Evolutionary conservation across 2,113 vertebrate species (phyloP).

Genomic region (Mobula hypostoma): DNA sequence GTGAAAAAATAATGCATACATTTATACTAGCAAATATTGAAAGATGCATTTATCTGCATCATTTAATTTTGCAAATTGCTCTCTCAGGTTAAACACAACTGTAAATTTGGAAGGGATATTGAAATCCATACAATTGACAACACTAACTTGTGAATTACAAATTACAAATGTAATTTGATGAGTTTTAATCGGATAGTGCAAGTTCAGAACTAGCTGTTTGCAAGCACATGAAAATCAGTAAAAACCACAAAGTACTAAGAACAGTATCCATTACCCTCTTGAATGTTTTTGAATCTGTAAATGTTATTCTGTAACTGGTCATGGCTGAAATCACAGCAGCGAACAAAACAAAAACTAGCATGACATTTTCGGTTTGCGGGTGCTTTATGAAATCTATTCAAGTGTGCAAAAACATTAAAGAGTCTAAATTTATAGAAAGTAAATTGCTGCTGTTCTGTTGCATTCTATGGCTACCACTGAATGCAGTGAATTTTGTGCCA

Average conservation of each 20-base stretch:
- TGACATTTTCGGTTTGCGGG: neutral
- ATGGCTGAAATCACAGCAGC: slow-evolving; percentile 6
- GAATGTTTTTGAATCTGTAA: neutral
- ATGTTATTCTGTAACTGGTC: neutral
- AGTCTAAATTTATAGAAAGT: neutral
- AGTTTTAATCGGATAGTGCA: neutral
- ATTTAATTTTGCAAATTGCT: slow-evolving; percentile 66
- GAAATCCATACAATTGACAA: neutral
- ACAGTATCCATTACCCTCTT: neutral
- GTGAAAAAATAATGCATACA: slow-evolving; percentile 1
- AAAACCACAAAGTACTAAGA: neutral
- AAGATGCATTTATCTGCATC: slow-evolving; percentile 62
- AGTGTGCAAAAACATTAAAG: neutral
- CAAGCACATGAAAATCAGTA: neutral
- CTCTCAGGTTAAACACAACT: slow-evolving; percentile 44
- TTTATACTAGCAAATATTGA: slow-evolving; percentile 50
- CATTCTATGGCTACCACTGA: neutral
- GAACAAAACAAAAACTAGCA: neutral
- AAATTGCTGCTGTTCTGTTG: neutral
- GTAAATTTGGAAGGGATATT: neutral
- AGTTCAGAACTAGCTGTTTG: neutral
- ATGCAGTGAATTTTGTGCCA: neutral
- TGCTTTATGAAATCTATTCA: slow-evolving; percentile 5
- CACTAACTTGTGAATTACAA: neutral
- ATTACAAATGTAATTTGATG: neutral